Evolutionary conservation across 2,888 invertebrate species (phyloP), one percentile per base, ranked within the genome.

Genomic region (Holacanthella duospinosa): DNA sequence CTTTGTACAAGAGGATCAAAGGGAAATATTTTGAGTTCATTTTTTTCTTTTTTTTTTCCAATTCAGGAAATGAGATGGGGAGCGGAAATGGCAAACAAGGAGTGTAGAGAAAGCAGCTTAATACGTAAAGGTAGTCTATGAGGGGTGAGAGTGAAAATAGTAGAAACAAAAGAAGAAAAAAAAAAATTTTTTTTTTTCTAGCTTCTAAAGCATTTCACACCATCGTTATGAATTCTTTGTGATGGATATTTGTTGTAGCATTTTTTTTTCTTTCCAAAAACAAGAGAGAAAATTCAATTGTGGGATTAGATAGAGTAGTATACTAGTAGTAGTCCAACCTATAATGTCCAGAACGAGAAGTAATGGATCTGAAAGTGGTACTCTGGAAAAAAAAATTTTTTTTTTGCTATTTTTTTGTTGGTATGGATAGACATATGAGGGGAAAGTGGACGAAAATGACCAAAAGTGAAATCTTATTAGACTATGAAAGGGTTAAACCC

Each of bases 41-140:
- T 48, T 16, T 36, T 36, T 48, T 48, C n/a, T n/a, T 48, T 16
- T 36, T 36, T 48, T 48, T 48, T 55, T n/a, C 27, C 28, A 26
- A 27, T 55, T 29, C 57, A 57, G 57, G 57, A 57, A 57, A 57
- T 57, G 57, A 29, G 29, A 57, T 57, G 57, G 27, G 57, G 57
- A 57, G 25, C 57, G 57, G 57, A 57, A 57, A 57, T 57, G 57
- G 27, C 29, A 21, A 27, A 28, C 26, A 55, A 27, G 24, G 55
- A n/a, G 28, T 4, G 12, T 48, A 21, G 19, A 48, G 48, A 21
- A n/a, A 21, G 48, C 21, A 48, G 12, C 48, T 25, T 55, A 26
- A 27, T 27, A 26, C 57, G n/a, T 28, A 29, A n/a, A n/a, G 57
- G 48, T 9, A 48, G 48, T n/a, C n/a, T n/a, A n/a, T n/a, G n/a